Base-by-base conservation (phyloP, 2,888 invertebrate species). In the Polymixis lichenea region DNA sequence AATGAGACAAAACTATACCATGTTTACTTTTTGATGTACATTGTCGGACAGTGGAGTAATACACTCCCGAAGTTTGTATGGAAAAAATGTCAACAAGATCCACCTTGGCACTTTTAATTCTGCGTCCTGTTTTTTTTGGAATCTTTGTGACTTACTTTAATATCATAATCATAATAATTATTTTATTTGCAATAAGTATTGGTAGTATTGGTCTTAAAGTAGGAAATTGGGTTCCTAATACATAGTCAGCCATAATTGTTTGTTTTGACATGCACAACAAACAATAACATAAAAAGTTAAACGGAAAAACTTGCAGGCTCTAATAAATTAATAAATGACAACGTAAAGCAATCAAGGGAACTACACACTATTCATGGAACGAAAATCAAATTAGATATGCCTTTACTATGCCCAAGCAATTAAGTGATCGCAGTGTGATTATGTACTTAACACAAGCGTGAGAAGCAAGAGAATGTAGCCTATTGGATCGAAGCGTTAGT, bases 391-490 rank as follows among this genome's bases (percentile, higher is more conserved):
- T 77, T 69, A 69, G 61, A 67, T 75, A 69, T 68, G 61, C 80
- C 70, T 74, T 83, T 66, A 58, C 72, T 78, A 73, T 72, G 72
- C 55, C 64, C 58, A 65, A 75, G 73, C 62, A 84, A 84, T 84
- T 86, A 88, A 84, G 65, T 82, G 62, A 85, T 84, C 75, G 74
- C 68, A 49, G 64, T 66, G 75, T 86, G 73, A 83, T 77, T 84
- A 88, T 85, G 78, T 82, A 77, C 75, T 75, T 74, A 73, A 73
- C 78, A 81, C 79, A 83, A 75, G 70, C 87, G 86, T 90, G 90
- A 79, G 90, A 90, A 88, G 58, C 43, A 17, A 51, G 56, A 74
- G 80, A 84, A 87, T 88, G 72, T 84, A 87, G 76, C 71, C 76
- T 82, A 87, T 78, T 78, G 78, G 82, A 75, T 65, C 55, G 51